Base-by-base conservation (phyloP, 2,888 invertebrate genomes). In the Torymus aiolomorphi region DNA sequence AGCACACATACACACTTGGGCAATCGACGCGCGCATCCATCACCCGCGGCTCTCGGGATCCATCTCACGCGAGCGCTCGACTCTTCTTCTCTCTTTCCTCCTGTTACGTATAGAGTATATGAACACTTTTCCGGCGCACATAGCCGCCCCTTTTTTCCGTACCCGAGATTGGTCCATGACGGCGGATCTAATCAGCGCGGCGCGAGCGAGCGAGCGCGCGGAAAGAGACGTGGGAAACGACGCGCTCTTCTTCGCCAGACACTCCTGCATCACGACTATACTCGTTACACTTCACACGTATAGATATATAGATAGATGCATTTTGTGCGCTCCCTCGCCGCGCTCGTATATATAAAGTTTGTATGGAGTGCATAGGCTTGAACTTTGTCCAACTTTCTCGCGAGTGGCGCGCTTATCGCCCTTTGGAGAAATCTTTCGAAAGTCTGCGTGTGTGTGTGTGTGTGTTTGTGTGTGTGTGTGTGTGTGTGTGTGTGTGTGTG, bases 401-500 rank as follows among this genome's bases (percentile, higher is more conserved):
- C 59, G 42, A 42, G 42, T 16, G 42, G 57, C 52, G 8, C 54
- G n/a, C 57, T 74, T 74, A 67, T 74, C 56, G 73, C 78, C 69
- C 52, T 74, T 42, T 62, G 56, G 73, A 69, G 73, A 62, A 73
- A 78, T 78, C 73, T 67, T 78, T 66, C 69, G 73, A 78, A 78
- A 78, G 73, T 74, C 62, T 31, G 57, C 56, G 42, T 42, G 42
- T 42, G 8, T 42, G 8, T 31, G 31, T 31, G 4, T 31, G 3
- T 24, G 3, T 24, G 24, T 24, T n/a, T 42, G 42, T 42, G 8
- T 42, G 8, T 31, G 31, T 31, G 4, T 31, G 57, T 57, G 42
- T 42, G 42, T 42, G 8, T 42, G 8, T 31, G 31, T 31, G 4
- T 31, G n/a, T n/a, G 5, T 24, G 24, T 24, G 24, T 24, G 3